Conservation (phyloP, 2,888 invertebrate species). For the Camponotus fellah region DNA sequence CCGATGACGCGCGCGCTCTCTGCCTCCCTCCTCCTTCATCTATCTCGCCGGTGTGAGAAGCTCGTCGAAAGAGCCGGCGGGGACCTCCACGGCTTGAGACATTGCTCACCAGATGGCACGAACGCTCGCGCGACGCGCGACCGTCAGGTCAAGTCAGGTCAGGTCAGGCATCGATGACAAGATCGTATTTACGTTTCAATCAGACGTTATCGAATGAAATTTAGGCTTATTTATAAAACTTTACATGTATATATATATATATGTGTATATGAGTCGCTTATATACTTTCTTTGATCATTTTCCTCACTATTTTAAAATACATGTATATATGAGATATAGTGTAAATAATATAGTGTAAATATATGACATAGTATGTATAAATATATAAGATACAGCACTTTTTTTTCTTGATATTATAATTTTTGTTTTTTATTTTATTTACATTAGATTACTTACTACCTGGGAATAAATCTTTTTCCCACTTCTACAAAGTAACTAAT, state of each 20-base stretch:
- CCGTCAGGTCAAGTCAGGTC: too few species aligned
- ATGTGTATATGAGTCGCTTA: too few species aligned
- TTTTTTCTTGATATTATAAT: not conserved
- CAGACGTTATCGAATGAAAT: not conserved
- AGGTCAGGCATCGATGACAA: not conserved
- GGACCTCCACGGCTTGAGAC: not conserved
- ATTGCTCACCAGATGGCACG: conserved; percentile 9
- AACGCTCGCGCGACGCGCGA: not conserved
- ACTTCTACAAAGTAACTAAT: not conserved
- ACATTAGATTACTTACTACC: too few species aligned
- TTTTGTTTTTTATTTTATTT: not conserved
- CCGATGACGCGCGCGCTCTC: conserved; percentile 51
- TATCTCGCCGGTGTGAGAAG: not conserved
- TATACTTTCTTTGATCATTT: not conserved
- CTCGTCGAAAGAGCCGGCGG: conserved; percentile 25
- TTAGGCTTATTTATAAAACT: not conserved
- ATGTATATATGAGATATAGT: too few species aligned
- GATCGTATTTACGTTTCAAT: not conserved
- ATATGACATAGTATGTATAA: not conserved
- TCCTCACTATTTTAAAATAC: not conserved
- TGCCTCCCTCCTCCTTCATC: conserved; percentile 34
- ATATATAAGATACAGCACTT: not conserved
- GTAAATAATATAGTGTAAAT: too few species aligned
- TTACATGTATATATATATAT: not conserved
- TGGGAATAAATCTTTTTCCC: not conserved